phyloP scores from a whole-genome alignment of 2,113 vertebrate species.

The Megaceryle torquata region DNA sequence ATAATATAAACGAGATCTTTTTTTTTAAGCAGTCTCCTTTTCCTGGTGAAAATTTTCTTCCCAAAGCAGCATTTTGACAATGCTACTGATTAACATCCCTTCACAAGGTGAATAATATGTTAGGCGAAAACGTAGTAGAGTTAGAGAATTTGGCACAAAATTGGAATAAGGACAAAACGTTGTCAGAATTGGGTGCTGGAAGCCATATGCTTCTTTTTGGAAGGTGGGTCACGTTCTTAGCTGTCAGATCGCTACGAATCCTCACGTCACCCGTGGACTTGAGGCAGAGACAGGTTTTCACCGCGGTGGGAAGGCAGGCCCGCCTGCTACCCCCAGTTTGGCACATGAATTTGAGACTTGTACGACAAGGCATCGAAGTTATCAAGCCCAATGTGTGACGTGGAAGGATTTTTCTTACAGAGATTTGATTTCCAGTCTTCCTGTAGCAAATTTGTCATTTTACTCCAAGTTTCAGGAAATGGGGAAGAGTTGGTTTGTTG shows the following conservation, averaged over 20 bases:
- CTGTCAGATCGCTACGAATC: conserved; percentile 57
- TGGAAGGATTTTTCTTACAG: conserved; percentile 19
- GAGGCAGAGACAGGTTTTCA: conserved; percentile 60
- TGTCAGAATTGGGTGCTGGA: conserved; percentile 63
- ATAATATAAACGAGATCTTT: neutral
- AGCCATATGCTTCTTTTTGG: conserved; percentile 62
- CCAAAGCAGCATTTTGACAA: conserved; percentile 42
- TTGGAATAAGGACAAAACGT: conserved; percentile 67
- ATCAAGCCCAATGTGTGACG: conserved; percentile 19
- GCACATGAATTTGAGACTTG: neutral
- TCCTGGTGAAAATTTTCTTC: neutral
- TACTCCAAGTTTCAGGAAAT: neutral
- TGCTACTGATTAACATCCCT: conserved; percentile 43
- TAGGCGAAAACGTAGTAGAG: conserved; percentile 40
- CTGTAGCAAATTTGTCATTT: neutral
- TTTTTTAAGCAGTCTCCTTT: neutral
- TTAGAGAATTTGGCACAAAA: conserved; percentile 66
- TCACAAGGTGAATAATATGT: conserved; percentile 64
- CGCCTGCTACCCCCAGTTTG: conserved; percentile 9
- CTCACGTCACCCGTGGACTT: conserved; percentile 18
- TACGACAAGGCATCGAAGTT: conserved; percentile 26
- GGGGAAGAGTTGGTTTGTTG: neutral
- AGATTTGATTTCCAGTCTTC: neutral
- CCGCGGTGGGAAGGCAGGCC: neutral
- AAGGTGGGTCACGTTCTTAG: conserved; percentile 64